Evolutionary conservation across 1,140 invertebrate species (phyloP), one percentile per base, ranked within the genome.

Genomic region (Hesperophylax magnus): DNA sequence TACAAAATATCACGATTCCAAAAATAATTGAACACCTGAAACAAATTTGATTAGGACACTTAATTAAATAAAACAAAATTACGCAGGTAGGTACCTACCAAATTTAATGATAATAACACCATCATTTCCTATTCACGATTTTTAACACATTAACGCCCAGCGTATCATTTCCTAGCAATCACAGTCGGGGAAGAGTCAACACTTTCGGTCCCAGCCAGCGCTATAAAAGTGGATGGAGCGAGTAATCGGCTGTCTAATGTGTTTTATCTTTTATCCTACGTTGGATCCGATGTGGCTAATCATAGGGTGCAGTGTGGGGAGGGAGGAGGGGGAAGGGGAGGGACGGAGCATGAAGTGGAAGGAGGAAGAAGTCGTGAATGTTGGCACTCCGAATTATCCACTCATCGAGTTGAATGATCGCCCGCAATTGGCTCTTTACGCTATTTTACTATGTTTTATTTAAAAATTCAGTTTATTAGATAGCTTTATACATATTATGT

Each of bases 351-450:
- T 47, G 39, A 14, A 47, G n/a, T 61, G 58, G 18, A 18, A 20
- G 58, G 20, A 20, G 63, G 63, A 67, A 67, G 63, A 22, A 34
- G 31, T 67, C 31, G 63, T 67, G 63, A 67, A 67, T 15, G 63
- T 67, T 67, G 22, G 63, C 63, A 67, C 63, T 67, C 63, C 31
- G 63, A 34, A 67, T 61, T 61, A 61, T 61, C 58, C 58, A 61
- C 58, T 61, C 58, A 61, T 67, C 63, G 63, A n/a, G 63, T 67
- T 67, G 63, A 67, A 67, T 67, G 63, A 67, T 67, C 63, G 22
- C 7, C 9, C 58, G n/a, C 58, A 31, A 67, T 67, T 67, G 24
- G 63, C 27, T 67, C 11, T 34, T 67, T 22, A 67, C 63, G 63
- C 63, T 8, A 31, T 34, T 67, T 67, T 67, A 27, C 2, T 4